Base-by-base conservation (phyloP, 1,140 invertebrate genomes). In the Paramacrobiotus metropolitanus region DNA sequence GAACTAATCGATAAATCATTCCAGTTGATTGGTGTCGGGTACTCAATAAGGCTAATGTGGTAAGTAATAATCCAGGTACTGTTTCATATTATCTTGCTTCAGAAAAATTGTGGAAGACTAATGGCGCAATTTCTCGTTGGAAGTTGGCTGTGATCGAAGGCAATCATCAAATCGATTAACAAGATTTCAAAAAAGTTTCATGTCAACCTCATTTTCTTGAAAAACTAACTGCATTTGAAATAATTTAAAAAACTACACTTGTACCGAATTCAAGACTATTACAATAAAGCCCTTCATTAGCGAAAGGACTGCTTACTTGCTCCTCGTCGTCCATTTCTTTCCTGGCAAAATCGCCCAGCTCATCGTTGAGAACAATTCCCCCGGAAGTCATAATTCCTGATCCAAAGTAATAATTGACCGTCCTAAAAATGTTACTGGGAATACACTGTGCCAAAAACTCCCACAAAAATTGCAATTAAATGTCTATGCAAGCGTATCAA, bases 361-460 rank as follows among this genome's bases (percentile, higher is more conserved):
- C 65, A 63, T 70, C 67, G 40, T 71, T 71, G 20, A 75, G 44
- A 31, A 78, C 67, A 63, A 75, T 77, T 29, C 76, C 76, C 62
- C 66, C 64, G 0, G 67, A 40, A 28, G 76, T 76, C 63, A 77
- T 68, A 44, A 76, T 66, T 63, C 71, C 68, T 3, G 77, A 75
- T 29, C 79, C 79, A 68, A 80, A 77, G 59, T 73, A 67, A 30
- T 67, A 65, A 65, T 75, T 75, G 45, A 79, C 65, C 18, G 77
- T 76, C 44, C 78, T 79, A 72, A 71, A 62, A 65, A 1, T 59
- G n/a, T n/a, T n/a, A n/a, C n/a, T n/a, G n/a, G n/a, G n/a, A n/a
- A n/a, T n/a, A n/a, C n/a, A n/a, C n/a, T n/a, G n/a, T n/a, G n/a
- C n/a, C n/a, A n/a, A n/a, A n/a, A 24, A 45, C 29, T 21, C 29